Base-by-base conservation (phyloP, 2,113 vertebrate species). In the Muntiacus muntjak region DNA sequence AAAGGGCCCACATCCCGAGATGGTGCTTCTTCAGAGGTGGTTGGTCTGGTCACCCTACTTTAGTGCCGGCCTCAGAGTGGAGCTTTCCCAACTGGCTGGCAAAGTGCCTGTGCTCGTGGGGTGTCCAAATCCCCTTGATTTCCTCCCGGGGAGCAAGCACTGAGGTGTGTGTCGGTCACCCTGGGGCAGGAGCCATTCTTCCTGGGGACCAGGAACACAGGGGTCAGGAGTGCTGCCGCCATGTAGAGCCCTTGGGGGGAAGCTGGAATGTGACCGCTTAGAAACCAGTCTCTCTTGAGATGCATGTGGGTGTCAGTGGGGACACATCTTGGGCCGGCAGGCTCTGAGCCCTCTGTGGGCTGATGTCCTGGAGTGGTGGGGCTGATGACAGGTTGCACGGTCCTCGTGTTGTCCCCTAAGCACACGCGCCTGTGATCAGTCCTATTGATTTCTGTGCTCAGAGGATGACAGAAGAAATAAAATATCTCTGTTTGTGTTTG, bases 351-450 rank as follows among this genome's bases (percentile, higher is more conserved):
- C 62, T 21, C 10, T 50, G 10, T 62, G 36, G 14, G 60, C 71
- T 96, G 96, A 52, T 30, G n/a, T 64, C 88, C 95, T 82, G 52
- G 85, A 87, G 89, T 0, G 3, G 30, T 86, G 92, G 43, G 74
- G 82, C 82, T 79, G 40, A 93, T 95, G 97, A 84, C 52, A 84
- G 43, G 45, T 52, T 90, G 17, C 83, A 71, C 28, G 23, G n/a
- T 74, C 94, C 64, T 96, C 84, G 93, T 94, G 57, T 92, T 96
- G 98, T 96, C 40, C 92, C 58, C 52, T 25, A 60, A 71, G 28
- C 71, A 17, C 85, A 36, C 1, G 3, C 96, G 83, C 94, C 81
- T 95, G 64, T 94, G 64, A 91, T 94, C 52, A 86, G 54, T 79
- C 83, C 82, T 92, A 89, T 78, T 84, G 40, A 95, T 88, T 87